Evolutionary conservation across 2,888 invertebrate genomes (phyloP).

Genomic region (Cataglyphis cursor): DNA sequence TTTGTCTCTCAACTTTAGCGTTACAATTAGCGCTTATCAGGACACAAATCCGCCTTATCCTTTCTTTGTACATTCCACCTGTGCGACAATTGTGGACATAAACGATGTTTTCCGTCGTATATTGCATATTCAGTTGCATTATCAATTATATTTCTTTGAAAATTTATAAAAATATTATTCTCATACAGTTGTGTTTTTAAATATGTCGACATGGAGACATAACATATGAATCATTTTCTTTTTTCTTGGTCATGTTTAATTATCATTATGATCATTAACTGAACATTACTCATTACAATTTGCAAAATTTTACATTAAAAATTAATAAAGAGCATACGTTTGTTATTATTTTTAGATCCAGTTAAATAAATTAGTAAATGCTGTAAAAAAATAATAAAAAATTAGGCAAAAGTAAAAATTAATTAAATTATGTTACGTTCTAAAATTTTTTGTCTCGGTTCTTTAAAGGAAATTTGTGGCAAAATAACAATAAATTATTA

Average conservation of each 20-base stretch:
- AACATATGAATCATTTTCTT: slow-evolving; percentile 11
- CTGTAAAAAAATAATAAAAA: background rate
- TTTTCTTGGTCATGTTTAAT: background rate
- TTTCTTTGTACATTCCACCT: background rate
- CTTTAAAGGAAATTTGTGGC: background rate
- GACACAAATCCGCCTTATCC: background rate
- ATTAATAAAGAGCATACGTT: background rate
- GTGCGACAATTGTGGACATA: slow-evolving; percentile 4
- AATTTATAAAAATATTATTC: background rate
- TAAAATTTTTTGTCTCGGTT: background rate
- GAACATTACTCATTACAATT: background rate
- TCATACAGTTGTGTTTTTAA: background rate
- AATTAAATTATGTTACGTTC: background rate
- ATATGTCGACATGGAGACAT: background rate
- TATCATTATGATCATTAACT: background rate
- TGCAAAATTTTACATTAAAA: background rate
- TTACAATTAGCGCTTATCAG: background rate
- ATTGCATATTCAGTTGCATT: background rate
- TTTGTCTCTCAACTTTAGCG: background rate
- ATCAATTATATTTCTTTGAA: background rate
- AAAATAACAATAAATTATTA: background rate
- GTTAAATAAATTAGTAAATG: background rate
- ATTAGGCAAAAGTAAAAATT: background rate
- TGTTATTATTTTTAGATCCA: background rate
- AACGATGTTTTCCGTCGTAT: background rate